Base-by-base conservation (phyloP, 2,888 invertebrate genomes). In the Drosophila mimica region DNA sequence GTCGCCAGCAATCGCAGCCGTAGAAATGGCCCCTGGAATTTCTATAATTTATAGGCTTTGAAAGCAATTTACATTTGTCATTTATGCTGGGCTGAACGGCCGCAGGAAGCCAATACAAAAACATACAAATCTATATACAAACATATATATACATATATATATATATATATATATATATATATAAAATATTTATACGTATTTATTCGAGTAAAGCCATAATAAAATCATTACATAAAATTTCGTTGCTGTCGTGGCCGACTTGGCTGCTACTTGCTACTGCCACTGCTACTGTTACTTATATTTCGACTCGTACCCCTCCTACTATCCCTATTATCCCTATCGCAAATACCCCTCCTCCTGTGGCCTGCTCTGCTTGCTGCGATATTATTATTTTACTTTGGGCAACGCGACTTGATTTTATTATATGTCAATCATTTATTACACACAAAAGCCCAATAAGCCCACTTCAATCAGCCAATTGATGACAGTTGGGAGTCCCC, bases 41-140 rank as follows among this genome's bases (percentile, higher is more conserved):
- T 86, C 81, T 88, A 83, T 85, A 88, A 86, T 88, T 88, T 85
- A 88, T 88, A 81, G 84, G 89, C 89, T 75, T 85, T 81, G 76
- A 88, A 88, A 83, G 89, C 74, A 80, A 87, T 86, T 86, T 82
- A 83, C 83, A 83, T 83, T 82, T 82, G 82, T 82, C 82, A 82
- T 82, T 82, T 83, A 80, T 82, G 81, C 81, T 79, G 65, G 43
- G 61, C 70, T 68, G 74, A 59, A 59, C 69, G 66, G 69, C 65
- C 57, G 63, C 78, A 80, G 81, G 70, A 81, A 73, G 57, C 62
- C 43, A 31, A 62, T 38, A 52, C 56, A 62, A 34, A 56, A 28
- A 68, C 34, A 68, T 25, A 52, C n/a, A 54, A 28, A 64, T n/a
- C 17, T 3, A 63, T 17, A 58, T 2, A 53, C 25, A 34, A 2